Evolutionary conservation across 30 jellyfish, hydroid and myxozoan genomes (phyloP), one percentile per base, ranked within the genome.

Genomic region (Cassiopea xamachana): DNA sequence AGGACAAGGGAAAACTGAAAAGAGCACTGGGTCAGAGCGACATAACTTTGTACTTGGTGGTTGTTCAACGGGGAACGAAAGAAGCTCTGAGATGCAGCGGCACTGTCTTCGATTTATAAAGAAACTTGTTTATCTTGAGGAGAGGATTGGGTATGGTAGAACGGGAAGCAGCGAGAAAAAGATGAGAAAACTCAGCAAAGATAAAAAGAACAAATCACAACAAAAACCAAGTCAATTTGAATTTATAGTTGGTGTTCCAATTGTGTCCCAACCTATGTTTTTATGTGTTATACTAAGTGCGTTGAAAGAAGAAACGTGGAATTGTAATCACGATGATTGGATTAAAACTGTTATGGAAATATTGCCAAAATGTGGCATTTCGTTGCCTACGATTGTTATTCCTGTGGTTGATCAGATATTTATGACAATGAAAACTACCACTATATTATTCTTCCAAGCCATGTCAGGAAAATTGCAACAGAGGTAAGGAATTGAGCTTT

Each of bases 371-470:
- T 64, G 84, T 17, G 90, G 95, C 45, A 77, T 75, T 15, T 90
- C 94, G 45, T 79, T 94, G 92, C 91, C 98, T 9, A 90, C 81
- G 72, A 77, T 91, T 17, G 96, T 88, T 15, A 94, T 94, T 44
- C 98, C 98, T 43, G 98, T 94, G 16, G 98, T 94, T 43, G 96
- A 89, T 39, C 98, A 94, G 74, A 50, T 91, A 18, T 90, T 92
- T 50, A 83, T 81, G 49, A 94, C 88, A 80, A 75, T 90, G 81
- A 88, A 85, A 48, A 82, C 62, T 50, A 89, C 92, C 68, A 70
- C 98, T 2, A 51, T 81, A 39, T 27, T 90, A 73, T 91, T 14
- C 73, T 51, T 46, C 46, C 70, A 77, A n/a, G 82, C 97, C 39
- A 77, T 71, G 27, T n/a, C 82, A 12, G 90, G 86, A 46, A 80